Conservation (phyloP, 2,113 vertebrate genomes). For the Rhinoptilus africanus region DNA sequence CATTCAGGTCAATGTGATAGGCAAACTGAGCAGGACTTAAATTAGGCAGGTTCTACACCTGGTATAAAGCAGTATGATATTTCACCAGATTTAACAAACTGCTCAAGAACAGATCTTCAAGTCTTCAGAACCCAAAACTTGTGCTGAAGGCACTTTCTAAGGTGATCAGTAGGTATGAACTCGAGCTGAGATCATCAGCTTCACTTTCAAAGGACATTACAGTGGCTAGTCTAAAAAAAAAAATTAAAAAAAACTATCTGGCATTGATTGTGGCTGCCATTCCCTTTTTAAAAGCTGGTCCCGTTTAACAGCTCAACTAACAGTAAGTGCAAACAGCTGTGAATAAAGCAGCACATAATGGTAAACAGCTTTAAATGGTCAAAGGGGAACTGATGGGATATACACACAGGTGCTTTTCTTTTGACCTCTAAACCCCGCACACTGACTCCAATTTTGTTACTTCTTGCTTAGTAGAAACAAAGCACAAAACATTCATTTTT, state of each 20-base stretch:
- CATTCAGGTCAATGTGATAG: rapidly evolving
- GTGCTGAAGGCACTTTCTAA: neutral
- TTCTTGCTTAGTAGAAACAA: neutral
- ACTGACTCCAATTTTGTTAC: neutral
- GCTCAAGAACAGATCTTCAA: neutral
- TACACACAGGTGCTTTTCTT: neutral
- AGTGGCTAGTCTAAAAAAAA: neutral
- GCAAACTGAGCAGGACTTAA: neutral
- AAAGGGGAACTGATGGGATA: neutral
- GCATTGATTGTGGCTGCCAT: neutral
- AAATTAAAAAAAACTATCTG: neutral
- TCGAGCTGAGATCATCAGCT: neutral
- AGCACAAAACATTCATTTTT: neutral
- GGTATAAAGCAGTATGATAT: neutral
- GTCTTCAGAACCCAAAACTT: neutral
- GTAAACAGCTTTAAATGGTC: neutral
- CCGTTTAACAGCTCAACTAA: neutral
- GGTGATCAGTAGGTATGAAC: neutral
- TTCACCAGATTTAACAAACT: neutral
- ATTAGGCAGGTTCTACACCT: neutral
- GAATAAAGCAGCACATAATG: neutral
- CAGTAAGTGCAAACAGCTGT: neutral
- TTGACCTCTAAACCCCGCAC: neutral
- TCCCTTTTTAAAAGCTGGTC: neutral
- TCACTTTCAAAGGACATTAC: neutral